A percentile compares a stretch with the other conserved stretches of the same genome.
These are phyloP conservation scores for Hemiscyllium ocellatum DNA, from an alignment of 2,113 vertebrate genomes.

Conservation along the genomic window DNA sequence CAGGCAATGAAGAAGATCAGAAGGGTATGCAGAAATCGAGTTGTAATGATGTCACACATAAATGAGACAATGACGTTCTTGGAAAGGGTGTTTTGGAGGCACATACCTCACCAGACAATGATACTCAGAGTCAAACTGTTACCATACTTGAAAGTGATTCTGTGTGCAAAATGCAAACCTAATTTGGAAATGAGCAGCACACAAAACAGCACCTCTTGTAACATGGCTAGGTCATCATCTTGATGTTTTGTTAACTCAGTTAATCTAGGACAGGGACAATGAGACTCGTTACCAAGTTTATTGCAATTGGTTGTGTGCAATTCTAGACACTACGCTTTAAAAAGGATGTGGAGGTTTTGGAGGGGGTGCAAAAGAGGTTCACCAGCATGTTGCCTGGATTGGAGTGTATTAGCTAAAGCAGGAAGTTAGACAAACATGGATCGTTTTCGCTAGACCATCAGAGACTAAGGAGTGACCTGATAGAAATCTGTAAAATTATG, in stretches of 20 bases:
- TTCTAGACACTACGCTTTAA: background rate
- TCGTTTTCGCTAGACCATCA: too few species aligned
- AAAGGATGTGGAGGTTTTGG: too few species aligned
- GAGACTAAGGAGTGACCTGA: too few species aligned
- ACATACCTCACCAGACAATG: background rate
- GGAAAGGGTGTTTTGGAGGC: background rate
- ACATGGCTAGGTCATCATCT: background rate
- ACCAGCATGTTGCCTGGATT: too few species aligned
- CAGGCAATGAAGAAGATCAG: background rate
- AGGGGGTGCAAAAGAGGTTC: too few species aligned
- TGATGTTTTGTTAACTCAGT: slow-evolving; percentile 18
- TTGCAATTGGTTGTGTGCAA: background rate
- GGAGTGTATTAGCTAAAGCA: too few species aligned
- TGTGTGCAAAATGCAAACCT: background rate
- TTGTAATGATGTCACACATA: background rate
- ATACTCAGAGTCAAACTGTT: background rate
- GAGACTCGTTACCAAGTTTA: background rate
- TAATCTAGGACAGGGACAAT: slow-evolving; percentile 4
- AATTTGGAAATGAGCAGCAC: slow-evolving; percentile 15
- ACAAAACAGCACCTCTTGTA: background rate
- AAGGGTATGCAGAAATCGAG: background rate
- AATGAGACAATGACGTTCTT: background rate
- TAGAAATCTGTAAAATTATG: too few species aligned
- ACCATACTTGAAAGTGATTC: background rate
- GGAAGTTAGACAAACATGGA: too few species aligned